Evolutionary conservation across 2,113 vertebrate genomes (phyloP), one percentile per base, ranked within the genome.

Genomic region (Triplophysa siluroides): DNA sequence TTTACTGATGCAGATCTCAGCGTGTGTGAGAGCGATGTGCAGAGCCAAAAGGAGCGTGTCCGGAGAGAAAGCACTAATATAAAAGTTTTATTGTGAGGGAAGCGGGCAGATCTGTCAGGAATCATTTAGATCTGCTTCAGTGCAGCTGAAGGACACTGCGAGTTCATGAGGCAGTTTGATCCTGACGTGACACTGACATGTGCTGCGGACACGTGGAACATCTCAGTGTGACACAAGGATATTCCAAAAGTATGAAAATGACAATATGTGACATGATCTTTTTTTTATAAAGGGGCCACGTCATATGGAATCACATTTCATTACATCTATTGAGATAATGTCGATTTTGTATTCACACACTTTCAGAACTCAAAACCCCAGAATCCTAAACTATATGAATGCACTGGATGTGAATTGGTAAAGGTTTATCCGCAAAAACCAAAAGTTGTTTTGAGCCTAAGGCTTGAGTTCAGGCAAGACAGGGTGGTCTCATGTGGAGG

Each of bases 31-130:
- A 45, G 43, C 1, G 43, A 38, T 45, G 43, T 45, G 43, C 43
- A 72, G 83, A 78, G 84, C 80, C 33, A 54, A 58, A 62, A 23
- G 64, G 43, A 61, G 64, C 54, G 29, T 58, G 45, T 10, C 73
- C 38, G 62, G 71, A 67, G 80, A 81, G 50, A 78, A 70, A 79
- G 23, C 23, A 75, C 80, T 83, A 82, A 90, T 88, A 90, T 90
- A 88, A 88, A 89, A 85, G 72, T 87, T 88, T 88, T 58, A 69
- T 45, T 52, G 72, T 60, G 77, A 81, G 73, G 87, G 79, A 78
- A 80, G 66, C 77, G 83, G 69, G 70, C 66, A 81, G 63, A 81
- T 85, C 85, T 90, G 87, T 90, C 86, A 86, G 80, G 80, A 89
- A 85, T 83, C 70, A 87, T 91, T 89, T 83, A 83, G 76, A 83